Base-by-base conservation (phyloP, 2,797 vertebrate species). In the Cyclura pinguis region DNA sequence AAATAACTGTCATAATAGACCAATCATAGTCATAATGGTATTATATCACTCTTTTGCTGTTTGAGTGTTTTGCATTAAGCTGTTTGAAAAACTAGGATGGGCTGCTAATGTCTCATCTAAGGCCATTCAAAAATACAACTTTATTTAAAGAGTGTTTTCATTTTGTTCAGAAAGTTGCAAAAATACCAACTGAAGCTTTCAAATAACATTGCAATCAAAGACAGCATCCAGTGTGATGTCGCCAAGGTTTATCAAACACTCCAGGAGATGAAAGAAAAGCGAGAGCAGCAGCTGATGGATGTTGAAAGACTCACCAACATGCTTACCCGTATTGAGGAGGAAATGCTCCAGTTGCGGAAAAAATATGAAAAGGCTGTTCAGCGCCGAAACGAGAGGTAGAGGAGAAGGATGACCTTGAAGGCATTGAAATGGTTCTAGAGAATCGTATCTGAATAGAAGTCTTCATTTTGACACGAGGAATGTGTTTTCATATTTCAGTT, bases 361-460 rank as follows among this genome's bases (percentile, higher is more conserved):
- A 98, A 94, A 82, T 97, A 97, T 0, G 96, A 98, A 59, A 95
- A 91, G 64, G 97, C 94, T 1, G 24, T 98, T 55, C 96, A 98
- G 94, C 96, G 93, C 62, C 97, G 97, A 86, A 98, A 98, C 14
- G 97, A 98, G 81, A 97, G 98, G 99, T 99, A 96, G 91, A 90
- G 59, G 22, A 1, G 22, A 1, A n/a, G 27, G 13, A 7, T 52
- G 29, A 27, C 24, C 35, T 20, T 29, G 10, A 74, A 67, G 2
- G 22, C n/a, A 16, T 6, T 29, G 20, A 2, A n/a, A 32, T 81
- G 42, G 1, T 32, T 35, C n/a, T 13, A 2, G 10, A 67, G 14
- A n/a, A 14, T 74, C n/a, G 67, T 20, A 32, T 78, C 52, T 42
- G 35, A 67, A 83, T 42, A 3, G 3, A 52, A 78, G n/a, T 24